A percentile compares a stretch with the other conserved stretches of the same genome.
Evolutionary conservation across 2,797 vertebrate genomes (phyloP).

Genomic region (Pseudotriccus pelzelni): DNA sequence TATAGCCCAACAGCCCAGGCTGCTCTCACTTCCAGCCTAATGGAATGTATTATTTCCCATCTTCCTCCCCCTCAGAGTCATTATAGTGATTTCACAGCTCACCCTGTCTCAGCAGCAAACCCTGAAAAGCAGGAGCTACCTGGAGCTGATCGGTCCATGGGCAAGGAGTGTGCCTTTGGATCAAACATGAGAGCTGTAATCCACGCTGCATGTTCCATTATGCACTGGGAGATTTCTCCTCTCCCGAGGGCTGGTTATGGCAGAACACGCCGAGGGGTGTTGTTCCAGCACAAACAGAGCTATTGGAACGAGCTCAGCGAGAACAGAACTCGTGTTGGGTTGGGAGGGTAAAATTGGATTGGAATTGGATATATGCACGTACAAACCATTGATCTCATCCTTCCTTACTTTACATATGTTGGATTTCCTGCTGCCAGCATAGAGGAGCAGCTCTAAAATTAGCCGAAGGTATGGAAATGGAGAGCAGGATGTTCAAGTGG

Average conservation of each 20-base stretch:
- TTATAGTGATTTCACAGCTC: constrained; percentile 13
- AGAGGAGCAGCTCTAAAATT: constrained; percentile 56
- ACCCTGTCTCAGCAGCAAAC: constrained; percentile 6
- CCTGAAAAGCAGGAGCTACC: not conserved
- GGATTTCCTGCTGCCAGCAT: constrained; percentile 31
- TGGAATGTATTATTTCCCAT: constrained; percentile 1
- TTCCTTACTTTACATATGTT: constrained; percentile 37
- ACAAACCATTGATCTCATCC: constrained; percentile 41
- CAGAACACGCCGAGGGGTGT: not conserved
- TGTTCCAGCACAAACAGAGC: constrained; percentile 49
- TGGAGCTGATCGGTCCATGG: not conserved
- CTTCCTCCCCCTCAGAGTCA: not conserved
- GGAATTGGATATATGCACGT: constrained; percentile 13
- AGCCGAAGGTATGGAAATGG: constrained; percentile 52
- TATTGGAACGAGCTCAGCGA: constrained; percentile 47
- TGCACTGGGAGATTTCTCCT: not conserved
- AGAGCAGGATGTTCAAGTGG: constrained; percentile 54
- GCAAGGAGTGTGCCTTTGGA: not conserved
- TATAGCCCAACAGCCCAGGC: not conserved
- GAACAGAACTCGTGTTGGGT: constrained; percentile 47
- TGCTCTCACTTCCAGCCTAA: not conserved
- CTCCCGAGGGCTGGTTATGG: not conserved
- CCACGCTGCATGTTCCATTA: constrained; percentile 24
- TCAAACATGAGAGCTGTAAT: constrained; percentile 2
- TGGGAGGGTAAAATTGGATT: constrained; percentile 62